Percentiles rank a stretch among this genome's conserved stretches.
Evolutionary conservation across 2,797 vertebrate genomes (phyloP).

Genomic region (Sebastolobus altivelis): DNA sequence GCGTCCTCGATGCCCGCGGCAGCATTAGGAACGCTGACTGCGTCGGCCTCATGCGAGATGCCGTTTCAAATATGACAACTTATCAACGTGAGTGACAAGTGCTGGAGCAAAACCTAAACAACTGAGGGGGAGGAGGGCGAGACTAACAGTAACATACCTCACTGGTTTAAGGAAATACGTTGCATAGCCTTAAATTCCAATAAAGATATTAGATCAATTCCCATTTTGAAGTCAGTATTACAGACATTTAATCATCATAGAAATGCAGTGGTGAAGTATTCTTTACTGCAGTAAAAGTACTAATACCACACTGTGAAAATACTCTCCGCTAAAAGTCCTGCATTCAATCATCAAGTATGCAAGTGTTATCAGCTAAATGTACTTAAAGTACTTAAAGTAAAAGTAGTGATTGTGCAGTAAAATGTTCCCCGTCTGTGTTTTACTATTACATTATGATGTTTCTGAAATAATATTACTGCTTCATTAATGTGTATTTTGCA

Average conservation of each 20-base stretch:
- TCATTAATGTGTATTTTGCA: no score
- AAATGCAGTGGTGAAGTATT: not conserved
- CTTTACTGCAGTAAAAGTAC: no score
- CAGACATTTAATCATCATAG: not conserved
- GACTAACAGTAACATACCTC: not conserved
- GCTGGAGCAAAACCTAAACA: not conserved
- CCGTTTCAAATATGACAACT: slow-evolving; percentile 35
- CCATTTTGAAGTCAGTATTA: not conserved
- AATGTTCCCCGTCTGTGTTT: no score
- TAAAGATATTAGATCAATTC: not conserved
- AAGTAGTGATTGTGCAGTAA: no score
- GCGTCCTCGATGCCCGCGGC: slow-evolving; percentile 10
- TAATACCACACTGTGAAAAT: no score
- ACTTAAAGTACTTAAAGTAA: no score
- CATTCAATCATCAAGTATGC: no score
- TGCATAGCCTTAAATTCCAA: not conserved
- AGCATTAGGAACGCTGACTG: slow-evolving; percentile 3
- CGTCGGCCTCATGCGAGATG: slow-evolving; percentile 2
- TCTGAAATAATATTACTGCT: no score
- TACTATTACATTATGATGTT: no score
- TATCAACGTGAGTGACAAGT: slow-evolving; percentile 47
- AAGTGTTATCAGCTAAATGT: no score
- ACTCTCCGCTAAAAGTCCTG: accelerated
- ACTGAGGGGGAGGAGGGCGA: not conserved
- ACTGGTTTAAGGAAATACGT: not conserved